Evolutionary conservation across 2,888 invertebrate genomes (phyloP).

Genomic region (Netelia virgata): DNA sequence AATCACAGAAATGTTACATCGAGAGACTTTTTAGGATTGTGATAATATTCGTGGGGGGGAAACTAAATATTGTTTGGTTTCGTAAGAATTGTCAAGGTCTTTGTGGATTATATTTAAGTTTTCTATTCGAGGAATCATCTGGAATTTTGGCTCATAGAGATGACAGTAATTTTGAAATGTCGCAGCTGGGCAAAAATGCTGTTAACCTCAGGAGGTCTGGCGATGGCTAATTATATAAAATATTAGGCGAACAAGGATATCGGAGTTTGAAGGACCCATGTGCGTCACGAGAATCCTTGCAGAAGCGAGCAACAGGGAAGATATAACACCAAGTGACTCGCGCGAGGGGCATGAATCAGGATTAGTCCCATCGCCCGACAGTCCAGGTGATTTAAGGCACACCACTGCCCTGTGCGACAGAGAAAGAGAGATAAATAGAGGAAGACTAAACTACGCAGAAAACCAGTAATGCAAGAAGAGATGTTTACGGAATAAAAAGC

Average conservation of each 20-base stretch:
- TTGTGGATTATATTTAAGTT: too few species aligned
- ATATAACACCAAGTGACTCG: conserved; percentile 55
- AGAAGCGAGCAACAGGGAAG: conserved; percentile 21
- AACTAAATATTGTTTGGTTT: too few species aligned
- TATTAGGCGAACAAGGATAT: conserved; percentile 25
- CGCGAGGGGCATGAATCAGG: conserved; percentile 78
- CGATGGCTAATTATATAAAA: conserved; percentile 5
- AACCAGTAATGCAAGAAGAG: conserved; percentile 62
- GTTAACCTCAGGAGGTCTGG: neutral
- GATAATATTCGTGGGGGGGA: too few species aligned
- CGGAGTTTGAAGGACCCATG: conserved; percentile 48
- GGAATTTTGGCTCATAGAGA: too few species aligned
- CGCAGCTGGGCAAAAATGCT: neutral
- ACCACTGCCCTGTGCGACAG: conserved; percentile 62
- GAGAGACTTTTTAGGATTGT: neutral
- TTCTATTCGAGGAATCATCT: too few species aligned
- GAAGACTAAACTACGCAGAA: conserved; percentile 48
- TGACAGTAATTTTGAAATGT: neutral
- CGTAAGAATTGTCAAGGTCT: too few species aligned
- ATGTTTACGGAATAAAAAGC: conserved; percentile 68
- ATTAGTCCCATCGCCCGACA: conserved; percentile 79
- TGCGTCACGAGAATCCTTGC: conserved; percentile 28
- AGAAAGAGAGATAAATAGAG: conserved; percentile 45
- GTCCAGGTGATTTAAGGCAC: conserved; percentile 78
- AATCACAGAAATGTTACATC: neutral